These are phyloP conservation scores for Ceriagrion tenellum DNA, from an alignment of 2,888 invertebrate species.

Conservation along the genomic window DNA sequence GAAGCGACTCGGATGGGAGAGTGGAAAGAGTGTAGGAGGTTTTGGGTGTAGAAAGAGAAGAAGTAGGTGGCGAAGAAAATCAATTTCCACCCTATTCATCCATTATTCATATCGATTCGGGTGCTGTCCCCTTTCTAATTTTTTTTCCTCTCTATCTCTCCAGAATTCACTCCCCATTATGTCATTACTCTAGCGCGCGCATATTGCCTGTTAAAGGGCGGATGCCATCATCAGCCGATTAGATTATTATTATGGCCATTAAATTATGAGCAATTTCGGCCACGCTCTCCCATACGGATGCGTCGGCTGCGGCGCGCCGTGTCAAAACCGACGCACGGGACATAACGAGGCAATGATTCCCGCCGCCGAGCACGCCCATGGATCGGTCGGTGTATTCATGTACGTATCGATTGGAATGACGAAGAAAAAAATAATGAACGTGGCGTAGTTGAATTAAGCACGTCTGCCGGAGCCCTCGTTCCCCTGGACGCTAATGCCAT, in stretches of 20 bases:
- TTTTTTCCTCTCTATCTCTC: too few relatives aligned
- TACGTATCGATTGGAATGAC: neutral
- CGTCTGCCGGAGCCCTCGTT: neutral
- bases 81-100: constrained; percentile 5
- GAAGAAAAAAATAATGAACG: neutral
- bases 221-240: neutral
- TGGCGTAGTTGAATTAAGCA: neutral
- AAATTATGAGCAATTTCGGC: neutral
- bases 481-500: neutral
- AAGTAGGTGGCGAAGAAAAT: neutral
- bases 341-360: neutral
- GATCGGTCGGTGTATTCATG: neutral
- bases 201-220: neutral
- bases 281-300: neutral
- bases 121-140: neutral
- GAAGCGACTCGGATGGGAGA: too few relatives aligned
- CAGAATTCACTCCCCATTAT: neutral
- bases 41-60: neutral
- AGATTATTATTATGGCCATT: neutral
- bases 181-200: neutral
- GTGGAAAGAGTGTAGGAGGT: too few relatives aligned
- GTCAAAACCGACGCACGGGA: neutral
- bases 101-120: neutral
- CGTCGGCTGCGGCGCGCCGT: neutral
- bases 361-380: neutral